Evolutionary conservation across 2,113 vertebrate genomes (phyloP).

Genomic region (Oryzias curvinotus): DNA sequence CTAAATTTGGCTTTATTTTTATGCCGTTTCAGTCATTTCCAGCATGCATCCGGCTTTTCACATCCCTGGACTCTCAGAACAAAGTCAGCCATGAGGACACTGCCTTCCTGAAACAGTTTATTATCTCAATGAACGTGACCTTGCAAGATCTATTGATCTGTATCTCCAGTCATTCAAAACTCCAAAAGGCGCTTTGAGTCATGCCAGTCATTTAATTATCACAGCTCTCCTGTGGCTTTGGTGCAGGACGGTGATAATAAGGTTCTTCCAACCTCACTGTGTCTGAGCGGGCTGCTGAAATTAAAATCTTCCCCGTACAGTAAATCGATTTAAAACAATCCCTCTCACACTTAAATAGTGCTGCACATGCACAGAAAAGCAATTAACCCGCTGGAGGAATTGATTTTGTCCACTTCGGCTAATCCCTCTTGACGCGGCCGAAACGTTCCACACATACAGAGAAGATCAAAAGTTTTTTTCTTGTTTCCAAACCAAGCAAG

Average conservation of each 20-base stretch:
- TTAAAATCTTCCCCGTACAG: conserved; percentile 58
- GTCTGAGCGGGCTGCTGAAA: conserved; percentile 44
- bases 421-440: conserved; percentile 56
- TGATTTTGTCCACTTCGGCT: conserved; percentile 65
- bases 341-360: conserved; percentile 45
- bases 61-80: conserved; percentile 1
- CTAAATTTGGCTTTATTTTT: conserved; percentile 4
- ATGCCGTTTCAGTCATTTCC: background rate
- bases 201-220: conserved; percentile 50
- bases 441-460: conserved; percentile 47
- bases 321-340: conserved; percentile 65
- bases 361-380: conserved; percentile 62
- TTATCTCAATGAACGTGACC: conserved; percentile 36
- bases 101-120: conserved; percentile 17
- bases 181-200: conserved; percentile 30
- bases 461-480: conserved; percentile 51
- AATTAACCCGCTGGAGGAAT: conserved; percentile 69
- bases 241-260: conserved; percentile 52
- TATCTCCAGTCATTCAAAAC: conserved; percentile 40
- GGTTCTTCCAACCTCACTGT: conserved; percentile 52
- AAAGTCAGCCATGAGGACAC: conserved; percentile 30
- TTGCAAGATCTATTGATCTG: conserved; percentile 47
- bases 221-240: conserved; percentile 27
- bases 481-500: conserved; percentile 58
- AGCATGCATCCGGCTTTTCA: conserved; percentile 11